Base-by-base conservation (phyloP, 2,888 invertebrate species). In the Athalia rosae region DNA sequence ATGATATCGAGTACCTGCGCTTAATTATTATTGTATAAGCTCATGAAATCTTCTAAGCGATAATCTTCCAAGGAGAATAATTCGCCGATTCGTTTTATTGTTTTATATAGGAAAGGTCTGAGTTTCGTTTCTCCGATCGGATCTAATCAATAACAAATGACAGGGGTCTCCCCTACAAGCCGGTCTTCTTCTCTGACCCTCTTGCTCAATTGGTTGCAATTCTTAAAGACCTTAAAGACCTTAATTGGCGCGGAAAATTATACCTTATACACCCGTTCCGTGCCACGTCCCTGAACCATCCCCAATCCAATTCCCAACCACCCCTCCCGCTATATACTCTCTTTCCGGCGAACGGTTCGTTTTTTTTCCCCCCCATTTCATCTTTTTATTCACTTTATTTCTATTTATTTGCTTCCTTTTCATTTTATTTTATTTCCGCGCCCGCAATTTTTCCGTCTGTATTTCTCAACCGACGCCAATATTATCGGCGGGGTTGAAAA, bases 201-300 rank as follows among this genome's bases (percentile, higher is more conserved):
- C 87, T 87, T 85, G 89, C 88, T 89, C 89, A 88, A 89, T 89
- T 89, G 89, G 88, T 89, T 87, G 85, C 89, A 89, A 89, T 89
- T 89, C 89, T 89, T 89, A 88, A 89, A 89, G 89, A 89, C 89
- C 89, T 89, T 89, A 88, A 89, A 89, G 89, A 89, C 89, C 89
- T 89, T 89, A 89, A 89, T 89, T 89, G 89, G 89, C 86, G 89
- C 88, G 88, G 88, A 89, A 89, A 89, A 89, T 89, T 89, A 89
- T 89, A 89, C 89, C 89, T 89, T 89, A 89, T 89, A 74, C 43
- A 74, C 74, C 61, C 61, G 28, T 50, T 59, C 61, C 13, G 59
- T 50, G 41, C 74, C 74, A 28, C 61, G 48, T 48, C 74, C 28
- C 28, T 28, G 28, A 28, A 43, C 61, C 47, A 47, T 59, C 62